A percentile compares a stretch with the other conserved stretches of the same genome.
These are phyloP conservation scores for Tortrix viridana DNA, from an alignment of 2,888 invertebrate genomes.

Conservation along the genomic window DNA sequence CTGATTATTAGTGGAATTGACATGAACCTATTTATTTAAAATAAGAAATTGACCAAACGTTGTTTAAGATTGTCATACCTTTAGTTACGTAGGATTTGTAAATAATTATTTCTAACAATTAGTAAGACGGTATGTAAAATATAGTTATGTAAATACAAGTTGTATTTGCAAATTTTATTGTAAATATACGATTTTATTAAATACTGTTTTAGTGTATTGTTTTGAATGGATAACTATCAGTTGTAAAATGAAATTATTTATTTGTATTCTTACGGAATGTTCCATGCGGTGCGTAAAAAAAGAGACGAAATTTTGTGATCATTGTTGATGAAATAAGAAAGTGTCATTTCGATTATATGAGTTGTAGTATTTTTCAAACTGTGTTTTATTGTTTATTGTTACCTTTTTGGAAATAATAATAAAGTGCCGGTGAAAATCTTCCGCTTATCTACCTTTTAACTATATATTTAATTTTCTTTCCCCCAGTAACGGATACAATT, in stretches of 20 bases:
- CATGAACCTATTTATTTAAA: constrained; percentile 62
- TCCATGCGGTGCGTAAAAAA: constrained; percentile 79
- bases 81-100: constrained; percentile 55
- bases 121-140: constrained; percentile 66
- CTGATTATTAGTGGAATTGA: constrained; percentile 32
- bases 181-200: constrained; percentile 64
- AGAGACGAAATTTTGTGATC: constrained; percentile 79
- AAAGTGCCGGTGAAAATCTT: too few species aligned
- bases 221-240: constrained; percentile 71
- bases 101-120: constrained; percentile 59
- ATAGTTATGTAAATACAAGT: constrained; percentile 71
- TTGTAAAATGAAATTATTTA: constrained; percentile 61
- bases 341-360: constrained; percentile 83
- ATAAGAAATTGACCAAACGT: constrained; percentile 82
- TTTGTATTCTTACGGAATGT: constrained; percentile 75
- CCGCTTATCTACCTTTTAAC: too few species aligned
- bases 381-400: constrained; percentile 55
- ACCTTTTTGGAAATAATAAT: background rate
- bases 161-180: constrained; percentile 80
- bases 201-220: constrained; percentile 73
- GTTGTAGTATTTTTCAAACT: constrained; percentile 80
- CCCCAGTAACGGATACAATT: too few species aligned
- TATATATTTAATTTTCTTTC: too few species aligned
- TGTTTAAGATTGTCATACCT: constrained; percentile 70
- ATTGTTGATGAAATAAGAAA: constrained; percentile 79